Base-by-base conservation (phyloP, 2,888 invertebrate species). In the Idaea straminata region DNA sequence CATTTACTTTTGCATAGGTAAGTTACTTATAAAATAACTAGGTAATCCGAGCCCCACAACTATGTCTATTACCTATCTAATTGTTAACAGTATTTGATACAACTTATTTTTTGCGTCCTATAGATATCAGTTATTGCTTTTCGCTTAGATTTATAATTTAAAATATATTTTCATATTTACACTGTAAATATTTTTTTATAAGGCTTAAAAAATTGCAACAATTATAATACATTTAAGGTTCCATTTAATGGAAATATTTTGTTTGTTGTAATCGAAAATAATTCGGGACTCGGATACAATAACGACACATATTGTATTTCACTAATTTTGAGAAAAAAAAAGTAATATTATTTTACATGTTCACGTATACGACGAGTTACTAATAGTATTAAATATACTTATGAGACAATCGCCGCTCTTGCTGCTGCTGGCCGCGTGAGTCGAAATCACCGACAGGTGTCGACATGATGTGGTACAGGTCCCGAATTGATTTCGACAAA, bases 141-240 rank as follows among this genome's bases (percentile, higher is more conserved):
- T 79, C 69, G 81, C 79, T 82, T 82, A 74, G 70, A 78, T 78
- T 25, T 59, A 59, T 59, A 67, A 69, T 72, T 73, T 76, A 76
- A 81, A 78, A 80, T 71, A 86, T 88, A 87, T 87, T 86, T 87
- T 87, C 83, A 78, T 87, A 86, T 85, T 81, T 79, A 80, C 78
- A 80, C 82, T 89, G 89, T 89, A 89, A 83, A 89, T 88, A 89
- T 76, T 81, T 76, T 77, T 78, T 72, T 83, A 83, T 87, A 84
- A 82, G 87, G 87, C 88, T 87, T 88, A 85, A 85, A 85, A 83
- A 84, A 83, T 85, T 88, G 88, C 85, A 80, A 69, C 66, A 66
- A 69, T 75, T 65, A 63, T 65, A 58, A 67, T 64, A 69, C 69
- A 74, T 69, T 69, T 74, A 69, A 66, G 69, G 70, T 64, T 84